Evolutionary conservation across 2,888 invertebrate genomes (phyloP).

Genomic region (Cybosia mesomella): DNA sequence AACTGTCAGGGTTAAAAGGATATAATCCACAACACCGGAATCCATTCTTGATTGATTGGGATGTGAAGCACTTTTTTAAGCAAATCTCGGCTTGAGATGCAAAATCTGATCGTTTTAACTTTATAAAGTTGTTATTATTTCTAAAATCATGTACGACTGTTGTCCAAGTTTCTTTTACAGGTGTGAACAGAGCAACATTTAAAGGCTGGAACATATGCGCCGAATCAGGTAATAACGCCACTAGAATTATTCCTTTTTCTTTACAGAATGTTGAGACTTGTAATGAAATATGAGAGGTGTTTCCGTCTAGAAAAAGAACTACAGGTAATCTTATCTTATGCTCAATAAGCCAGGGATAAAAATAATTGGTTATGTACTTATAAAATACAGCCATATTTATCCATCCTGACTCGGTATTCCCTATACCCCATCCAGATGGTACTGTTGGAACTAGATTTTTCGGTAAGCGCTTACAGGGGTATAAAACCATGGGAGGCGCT

Average conservation of each 20-base stretch:
- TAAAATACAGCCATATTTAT: slow-evolving; percentile 32
- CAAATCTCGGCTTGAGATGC: background rate
- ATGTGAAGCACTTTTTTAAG: background rate
- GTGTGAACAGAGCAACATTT: slow-evolving; percentile 53
- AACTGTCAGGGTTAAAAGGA: background rate
- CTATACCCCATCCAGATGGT: background rate
- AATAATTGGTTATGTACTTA: slow-evolving; percentile 25
- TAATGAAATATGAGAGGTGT: slow-evolving; percentile 45
- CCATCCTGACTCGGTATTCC: slow-evolving; percentile 31
- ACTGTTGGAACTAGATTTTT: background rate
- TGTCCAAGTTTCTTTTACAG: slow-evolving; percentile 24
- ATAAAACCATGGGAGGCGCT: background rate
- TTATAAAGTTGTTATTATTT: background rate
- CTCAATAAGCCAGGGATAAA: slow-evolving; percentile 26
- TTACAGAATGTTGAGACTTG: slow-evolving; percentile 40
- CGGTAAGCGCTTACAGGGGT: background rate
- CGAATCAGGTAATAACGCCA: slow-evolving; percentile 44
- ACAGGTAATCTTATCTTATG: slow-evolving; percentile 39
- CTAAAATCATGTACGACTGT: background rate
- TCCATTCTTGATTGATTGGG: background rate
- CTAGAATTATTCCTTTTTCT: slow-evolving; percentile 39
- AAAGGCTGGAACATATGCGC: slow-evolving; percentile 33
- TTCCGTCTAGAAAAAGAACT: slow-evolving; percentile 52
- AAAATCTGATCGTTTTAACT: background rate
- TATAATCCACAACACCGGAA: background rate